Conservation (phyloP, 2,888 invertebrate genomes). For the Salpingus planirostris region DNA sequence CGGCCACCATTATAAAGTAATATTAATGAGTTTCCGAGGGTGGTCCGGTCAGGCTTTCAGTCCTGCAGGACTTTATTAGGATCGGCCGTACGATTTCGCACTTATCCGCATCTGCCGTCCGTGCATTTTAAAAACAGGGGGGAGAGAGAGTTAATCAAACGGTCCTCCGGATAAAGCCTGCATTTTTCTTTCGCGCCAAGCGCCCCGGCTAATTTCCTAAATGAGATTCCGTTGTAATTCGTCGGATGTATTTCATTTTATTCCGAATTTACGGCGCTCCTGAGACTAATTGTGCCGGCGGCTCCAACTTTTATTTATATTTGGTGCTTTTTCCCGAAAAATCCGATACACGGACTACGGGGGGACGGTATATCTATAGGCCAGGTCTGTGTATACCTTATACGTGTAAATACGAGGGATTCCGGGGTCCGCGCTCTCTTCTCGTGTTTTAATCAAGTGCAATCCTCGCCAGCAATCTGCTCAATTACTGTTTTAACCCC, state of each 20-base stretch:
- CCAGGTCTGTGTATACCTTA: too few relatives aligned
- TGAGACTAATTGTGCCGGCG: background rate
- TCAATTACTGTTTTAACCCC: constrained; percentile 31
- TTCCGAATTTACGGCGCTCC: constrained; percentile 1
- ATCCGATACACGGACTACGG: too few relatives aligned
- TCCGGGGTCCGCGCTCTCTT: too few relatives aligned
- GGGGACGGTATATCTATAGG: too few relatives aligned
- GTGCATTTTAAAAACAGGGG: constrained; percentile 10
- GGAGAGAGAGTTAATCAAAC: constrained; percentile 9
- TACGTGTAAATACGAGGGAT: too few relatives aligned
- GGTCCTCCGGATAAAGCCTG: constrained; percentile 1
- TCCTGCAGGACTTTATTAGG: constrained; percentile 3
- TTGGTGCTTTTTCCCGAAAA: too few relatives aligned
- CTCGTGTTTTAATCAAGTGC: constrained; percentile 33
- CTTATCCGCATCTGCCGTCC: constrained; percentile 11
- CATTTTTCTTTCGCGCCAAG: constrained; percentile 1
- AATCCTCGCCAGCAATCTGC: constrained; percentile 31
- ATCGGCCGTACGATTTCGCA: constrained; percentile 11
- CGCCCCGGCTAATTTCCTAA: constrained; percentile 1
- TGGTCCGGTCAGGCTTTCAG: constrained; percentile 10
- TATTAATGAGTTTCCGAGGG: constrained; percentile 20
- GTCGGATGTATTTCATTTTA: constrained; percentile 1
- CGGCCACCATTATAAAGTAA: constrained; percentile 21
- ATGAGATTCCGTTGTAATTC: constrained; percentile 1
- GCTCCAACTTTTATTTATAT: too few relatives aligned